Conservation (phyloP, 2,888 invertebrate species). For the Hirtodrosophila cameraria region DNA sequence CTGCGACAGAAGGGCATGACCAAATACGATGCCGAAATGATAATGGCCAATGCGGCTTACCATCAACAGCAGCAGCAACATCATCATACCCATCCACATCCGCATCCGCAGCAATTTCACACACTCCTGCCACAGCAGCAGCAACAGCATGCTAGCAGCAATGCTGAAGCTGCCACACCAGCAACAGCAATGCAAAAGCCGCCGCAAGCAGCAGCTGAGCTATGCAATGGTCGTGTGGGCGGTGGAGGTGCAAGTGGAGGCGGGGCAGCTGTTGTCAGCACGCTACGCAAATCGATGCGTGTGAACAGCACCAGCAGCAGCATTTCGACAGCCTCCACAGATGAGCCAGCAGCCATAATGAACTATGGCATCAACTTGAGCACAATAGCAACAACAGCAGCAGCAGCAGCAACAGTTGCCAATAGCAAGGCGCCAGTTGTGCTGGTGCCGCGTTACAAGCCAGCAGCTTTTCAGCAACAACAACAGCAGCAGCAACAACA, state of each 20-base stretch:
- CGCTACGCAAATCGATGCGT: constrained; percentile 82
- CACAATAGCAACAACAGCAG: constrained; percentile 10
- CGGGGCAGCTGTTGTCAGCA: constrained; percentile 14
- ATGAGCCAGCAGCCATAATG: constrained; percentile 61
- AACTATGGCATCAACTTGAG: constrained; percentile 80
- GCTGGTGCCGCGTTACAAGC: no score
- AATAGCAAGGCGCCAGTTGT: not conserved
- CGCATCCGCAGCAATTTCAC: constrained; percentile 48
- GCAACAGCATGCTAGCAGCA: constrained; percentile 45
- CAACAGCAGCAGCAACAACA: constrained; percentile 38
- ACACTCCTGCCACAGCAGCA: constrained; percentile 54
- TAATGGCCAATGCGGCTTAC: constrained; percentile 87
- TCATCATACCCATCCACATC: constrained; percentile 41
- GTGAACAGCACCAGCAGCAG: constrained; percentile 84
- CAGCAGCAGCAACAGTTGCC: constrained; percentile 11
- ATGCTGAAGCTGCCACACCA: constrained; percentile 56
- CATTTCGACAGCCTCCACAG: constrained; percentile 82
- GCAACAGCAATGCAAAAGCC: constrained; percentile 59
- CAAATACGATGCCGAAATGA: constrained; percentile 93
- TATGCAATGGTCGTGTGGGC: constrained; percentile 31
- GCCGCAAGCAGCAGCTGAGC: constrained; percentile 49
- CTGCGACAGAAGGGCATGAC: constrained; percentile 93
- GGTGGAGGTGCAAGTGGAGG: no score
- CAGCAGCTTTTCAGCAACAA: constrained; percentile 1
- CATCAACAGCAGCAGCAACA: constrained; percentile 72